Conservation (phyloP, 2,113 vertebrate species). For the Benitochromis conjunctus region DNA sequence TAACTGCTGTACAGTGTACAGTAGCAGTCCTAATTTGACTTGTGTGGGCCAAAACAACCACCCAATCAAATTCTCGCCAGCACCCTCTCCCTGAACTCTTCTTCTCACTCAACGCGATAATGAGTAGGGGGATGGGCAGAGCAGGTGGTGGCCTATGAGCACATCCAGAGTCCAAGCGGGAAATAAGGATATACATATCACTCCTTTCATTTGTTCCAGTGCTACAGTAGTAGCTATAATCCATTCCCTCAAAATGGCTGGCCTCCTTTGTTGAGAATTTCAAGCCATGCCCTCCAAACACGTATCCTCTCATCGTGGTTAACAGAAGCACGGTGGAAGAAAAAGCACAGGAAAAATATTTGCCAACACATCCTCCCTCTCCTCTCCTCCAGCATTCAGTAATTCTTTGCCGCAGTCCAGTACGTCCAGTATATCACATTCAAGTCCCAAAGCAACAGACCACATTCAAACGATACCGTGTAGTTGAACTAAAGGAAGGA, state of each 20-base stretch:
- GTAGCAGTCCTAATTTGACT: constrained; percentile 46
- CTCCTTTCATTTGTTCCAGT: not conserved
- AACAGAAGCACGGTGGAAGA: not conserved
- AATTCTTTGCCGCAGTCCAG: constrained; percentile 2
- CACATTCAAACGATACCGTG: not conserved
- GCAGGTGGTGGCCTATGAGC: constrained; percentile 65
- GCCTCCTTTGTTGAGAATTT: not conserved
- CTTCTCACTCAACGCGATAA: constrained; percentile 68
- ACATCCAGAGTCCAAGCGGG: constrained; percentile 43
- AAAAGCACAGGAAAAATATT: not conserved
- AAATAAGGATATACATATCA: constrained; percentile 39
- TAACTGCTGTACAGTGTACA: constrained; percentile 21
- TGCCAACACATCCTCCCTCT: constrained; percentile 1
- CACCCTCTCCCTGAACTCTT: constrained; percentile 56
- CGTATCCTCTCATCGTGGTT: not conserved
- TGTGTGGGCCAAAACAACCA: constrained; percentile 34
- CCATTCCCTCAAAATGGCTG: not conserved
- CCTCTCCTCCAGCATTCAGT: not conserved
- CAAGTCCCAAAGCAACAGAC: not conserved
- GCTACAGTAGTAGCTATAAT: not conserved
- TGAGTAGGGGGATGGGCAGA: constrained; percentile 62
- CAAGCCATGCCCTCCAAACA: not conserved
- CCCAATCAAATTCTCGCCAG: constrained; percentile 60
- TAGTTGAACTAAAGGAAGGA: not conserved
- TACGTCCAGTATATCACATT: constrained; percentile 18